These are phyloP conservation scores for Cinara cedri DNA, from an alignment of 2,888 invertebrate genomes.

Conservation along the genomic window DNA sequence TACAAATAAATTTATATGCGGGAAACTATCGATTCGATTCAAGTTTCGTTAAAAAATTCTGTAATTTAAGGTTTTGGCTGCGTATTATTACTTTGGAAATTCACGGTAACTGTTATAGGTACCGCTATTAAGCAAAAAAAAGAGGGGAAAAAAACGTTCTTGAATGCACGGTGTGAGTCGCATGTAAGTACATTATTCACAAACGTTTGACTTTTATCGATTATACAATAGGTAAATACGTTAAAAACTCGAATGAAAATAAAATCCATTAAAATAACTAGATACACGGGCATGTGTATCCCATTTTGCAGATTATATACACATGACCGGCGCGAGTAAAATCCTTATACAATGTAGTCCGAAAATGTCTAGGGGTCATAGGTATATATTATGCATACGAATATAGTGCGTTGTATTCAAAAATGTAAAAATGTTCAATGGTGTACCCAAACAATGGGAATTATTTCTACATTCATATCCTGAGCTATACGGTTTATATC, in stretches of 20 bases:
- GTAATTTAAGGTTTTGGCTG: too few relatives aligned
- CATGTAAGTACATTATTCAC: too few relatives aligned
- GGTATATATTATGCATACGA: too few relatives aligned
- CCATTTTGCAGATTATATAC: not conserved
- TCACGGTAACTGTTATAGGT: too few relatives aligned
- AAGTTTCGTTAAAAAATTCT: too few relatives aligned
- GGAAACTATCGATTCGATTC: too few relatives aligned
- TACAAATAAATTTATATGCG: too few relatives aligned
- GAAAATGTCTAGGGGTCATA: not conserved
- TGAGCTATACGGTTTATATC: not conserved
- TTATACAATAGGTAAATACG: not conserved
- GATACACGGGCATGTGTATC: not conserved
- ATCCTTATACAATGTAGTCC: slow-evolving; percentile 20
- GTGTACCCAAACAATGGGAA: not conserved
- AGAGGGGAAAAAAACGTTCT: too few relatives aligned
- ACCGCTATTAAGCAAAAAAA: too few relatives aligned
- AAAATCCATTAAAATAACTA: not conserved
- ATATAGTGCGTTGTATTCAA: not conserved
- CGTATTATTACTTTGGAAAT: too few relatives aligned
- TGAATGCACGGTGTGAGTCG: too few relatives aligned
- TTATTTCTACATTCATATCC: not conserved
- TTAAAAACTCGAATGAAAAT: not conserved
- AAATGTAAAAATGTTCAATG: not conserved
- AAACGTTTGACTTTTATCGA: slow-evolving; percentile 6
- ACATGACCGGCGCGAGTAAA: not conserved